Percentiles rank a stretch among this genome's conserved stretches.
Conservation (phyloP, 1,140 invertebrate genomes). For the Trichonephila clavipes region DNA sequence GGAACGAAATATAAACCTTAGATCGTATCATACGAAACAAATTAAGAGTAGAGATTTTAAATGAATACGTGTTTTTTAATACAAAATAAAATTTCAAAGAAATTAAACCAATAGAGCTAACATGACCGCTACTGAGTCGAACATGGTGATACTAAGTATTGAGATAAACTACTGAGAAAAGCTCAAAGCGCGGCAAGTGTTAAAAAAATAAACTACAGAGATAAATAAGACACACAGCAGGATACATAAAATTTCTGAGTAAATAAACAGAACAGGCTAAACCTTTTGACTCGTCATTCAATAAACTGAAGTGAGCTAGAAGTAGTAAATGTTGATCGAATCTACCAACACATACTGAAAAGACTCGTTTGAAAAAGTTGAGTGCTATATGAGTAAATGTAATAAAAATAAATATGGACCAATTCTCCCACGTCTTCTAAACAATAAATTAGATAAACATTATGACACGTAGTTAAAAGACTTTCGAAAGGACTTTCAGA, state of each 20-base stretch:
- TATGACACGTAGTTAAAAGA: neutral
- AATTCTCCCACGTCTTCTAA: neutral
- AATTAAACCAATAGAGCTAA: too few relatives aligned
- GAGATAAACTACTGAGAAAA: neutral
- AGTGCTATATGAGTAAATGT: neutral
- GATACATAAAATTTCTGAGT: neutral
- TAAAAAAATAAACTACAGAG: neutral
- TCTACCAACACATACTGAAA: neutral
- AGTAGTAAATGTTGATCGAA: neutral
- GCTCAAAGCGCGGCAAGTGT: neutral
- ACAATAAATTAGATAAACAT: neutral
- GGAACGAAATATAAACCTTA: too few relatives aligned
- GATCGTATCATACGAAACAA: too few relatives aligned
- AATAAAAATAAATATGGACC: neutral
- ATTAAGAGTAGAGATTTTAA: too few relatives aligned
- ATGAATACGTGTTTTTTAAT: too few relatives aligned
- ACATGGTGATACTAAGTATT: neutral
- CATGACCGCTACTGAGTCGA: too few relatives aligned
- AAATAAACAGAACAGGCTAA: neutral
- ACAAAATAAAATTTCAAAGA: too few relatives aligned
- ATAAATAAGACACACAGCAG: neutral
- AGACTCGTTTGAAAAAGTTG: neutral
- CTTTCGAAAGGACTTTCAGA: too few relatives aligned
- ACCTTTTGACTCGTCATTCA: neutral
- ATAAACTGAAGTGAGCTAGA: neutral